Evolutionary conservation across 2,888 invertebrate species (phyloP).

Genomic region (Tenthredo amoena): DNA sequence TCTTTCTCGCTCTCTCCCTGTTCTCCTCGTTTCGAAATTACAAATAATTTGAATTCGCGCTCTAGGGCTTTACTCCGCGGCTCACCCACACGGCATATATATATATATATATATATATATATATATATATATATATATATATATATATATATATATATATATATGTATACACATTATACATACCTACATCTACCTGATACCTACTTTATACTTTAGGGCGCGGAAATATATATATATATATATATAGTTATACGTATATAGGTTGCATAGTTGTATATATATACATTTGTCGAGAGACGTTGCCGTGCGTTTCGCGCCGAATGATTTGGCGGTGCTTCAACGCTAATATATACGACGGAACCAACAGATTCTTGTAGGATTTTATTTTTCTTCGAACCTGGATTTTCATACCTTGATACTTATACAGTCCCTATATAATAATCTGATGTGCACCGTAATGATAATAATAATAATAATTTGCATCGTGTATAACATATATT

Average conservation of each 20-base stretch:
- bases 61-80: conserved; percentile 14
- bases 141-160: not conserved
- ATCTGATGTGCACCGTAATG: too few relatives aligned
- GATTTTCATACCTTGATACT: not conserved
- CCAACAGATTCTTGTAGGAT: not conserved
- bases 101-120: not conserved
- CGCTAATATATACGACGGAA: not conserved
- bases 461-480: not conserved
- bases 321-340: not conserved
- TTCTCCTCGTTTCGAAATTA: conserved; percentile 7
- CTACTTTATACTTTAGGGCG: conserved; percentile 1
- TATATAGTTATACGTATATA: not conserved
- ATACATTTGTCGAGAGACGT: not conserved
- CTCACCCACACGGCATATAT: not conserved
- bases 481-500: not conserved
- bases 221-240: not conserved
- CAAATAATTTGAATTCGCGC: conserved; percentile 24
- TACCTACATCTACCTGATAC: not conserved
- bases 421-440: too few relatives aligned
- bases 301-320: not conserved
- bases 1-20: not conserved
- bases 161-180: not conserved
- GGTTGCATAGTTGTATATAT: not conserved
- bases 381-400: not conserved
- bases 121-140: not conserved